These are phyloP conservation scores for Melinopterus prodromus DNA, from an alignment of 2,888 invertebrate species.

Conservation along the genomic window DNA sequence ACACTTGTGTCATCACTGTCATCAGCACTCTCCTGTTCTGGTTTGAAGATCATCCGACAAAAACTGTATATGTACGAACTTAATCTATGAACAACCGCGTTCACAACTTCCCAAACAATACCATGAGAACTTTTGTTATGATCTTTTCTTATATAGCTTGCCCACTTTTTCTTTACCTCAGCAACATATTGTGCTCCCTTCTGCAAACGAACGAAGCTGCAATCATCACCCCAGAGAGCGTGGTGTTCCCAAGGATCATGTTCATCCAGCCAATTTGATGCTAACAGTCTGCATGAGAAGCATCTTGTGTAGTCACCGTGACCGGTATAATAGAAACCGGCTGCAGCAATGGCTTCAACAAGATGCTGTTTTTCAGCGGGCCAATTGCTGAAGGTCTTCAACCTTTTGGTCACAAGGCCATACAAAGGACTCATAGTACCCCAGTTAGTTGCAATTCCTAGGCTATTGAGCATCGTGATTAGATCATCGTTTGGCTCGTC, in stretches of 20 bases:
- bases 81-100: background rate
- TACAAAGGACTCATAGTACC: slow-evolving; percentile 67
- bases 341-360: slow-evolving; percentile 82
- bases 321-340: slow-evolving; percentile 93
- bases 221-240: slow-evolving; percentile 89
- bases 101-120: background rate
- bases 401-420: slow-evolving; percentile 73
- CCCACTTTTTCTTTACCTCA: slow-evolving; percentile 28
- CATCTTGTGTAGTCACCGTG: slow-evolving; percentile 90
- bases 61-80: background rate
- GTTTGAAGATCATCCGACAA: slow-evolving; percentile 7
- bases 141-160: slow-evolving; percentile 27
- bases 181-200: slow-evolving; percentile 81
- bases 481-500: background rate
- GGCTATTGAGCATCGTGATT: slow-evolving; percentile 14
- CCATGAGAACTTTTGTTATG: background rate
- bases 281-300: slow-evolving; percentile 92
- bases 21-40: background rate
- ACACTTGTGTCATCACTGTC: slow-evolving; percentile 20
- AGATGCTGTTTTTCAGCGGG: slow-evolving; percentile 81
- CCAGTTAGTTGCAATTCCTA: slow-evolving; percentile 30
- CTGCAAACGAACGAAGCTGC: slow-evolving; percentile 80
- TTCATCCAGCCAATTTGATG: slow-evolving; percentile 91
- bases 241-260: slow-evolving; percentile 97
- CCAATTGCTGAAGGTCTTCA: slow-evolving; percentile 81